Percentiles rank a stretch among this genome's conserved stretches.
phyloP scores from a whole-genome alignment of 30 jellyfish, hydroid and myxozoan genomes.

The Pelagia noctiluca region DNA sequence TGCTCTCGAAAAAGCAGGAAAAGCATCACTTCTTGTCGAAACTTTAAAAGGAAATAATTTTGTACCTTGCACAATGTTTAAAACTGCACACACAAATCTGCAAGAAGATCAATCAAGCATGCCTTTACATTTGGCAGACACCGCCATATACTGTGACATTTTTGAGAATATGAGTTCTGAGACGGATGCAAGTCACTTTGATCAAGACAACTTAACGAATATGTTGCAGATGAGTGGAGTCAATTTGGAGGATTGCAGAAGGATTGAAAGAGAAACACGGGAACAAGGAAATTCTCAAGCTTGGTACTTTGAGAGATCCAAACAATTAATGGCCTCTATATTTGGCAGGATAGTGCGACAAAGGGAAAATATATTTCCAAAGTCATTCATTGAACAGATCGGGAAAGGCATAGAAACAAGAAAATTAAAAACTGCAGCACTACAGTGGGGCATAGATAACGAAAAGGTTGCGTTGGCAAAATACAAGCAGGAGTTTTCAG shows the following conservation, averaged over 20 bases:
- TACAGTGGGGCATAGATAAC: slow-evolving; percentile 13
- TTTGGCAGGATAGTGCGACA: slow-evolving; percentile 1
- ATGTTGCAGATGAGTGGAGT: background rate
- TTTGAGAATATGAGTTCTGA: background rate
- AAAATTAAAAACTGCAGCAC: background rate
- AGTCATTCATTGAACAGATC: background rate
- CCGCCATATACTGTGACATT: background rate
- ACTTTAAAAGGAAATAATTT: no score
- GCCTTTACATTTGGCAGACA: background rate
- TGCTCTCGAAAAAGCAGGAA: no score
- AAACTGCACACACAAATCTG: background rate
- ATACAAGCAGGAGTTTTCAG: background rate
- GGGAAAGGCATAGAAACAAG: background rate
- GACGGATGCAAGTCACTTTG: background rate
- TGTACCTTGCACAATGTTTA: no score
- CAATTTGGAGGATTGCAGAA: background rate
- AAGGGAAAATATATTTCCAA: background rate
- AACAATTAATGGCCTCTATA: background rate
- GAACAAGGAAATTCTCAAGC: background rate
- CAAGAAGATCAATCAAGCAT: background rate
- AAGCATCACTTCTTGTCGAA: no score
- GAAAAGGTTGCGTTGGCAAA: slow-evolving; percentile 44
- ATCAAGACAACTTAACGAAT: background rate
- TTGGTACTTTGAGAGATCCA: background rate
- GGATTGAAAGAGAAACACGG: background rate